phyloP scores from a whole-genome alignment of 2,888 invertebrate genomes.

The Amphimallon solstitiale region DNA sequence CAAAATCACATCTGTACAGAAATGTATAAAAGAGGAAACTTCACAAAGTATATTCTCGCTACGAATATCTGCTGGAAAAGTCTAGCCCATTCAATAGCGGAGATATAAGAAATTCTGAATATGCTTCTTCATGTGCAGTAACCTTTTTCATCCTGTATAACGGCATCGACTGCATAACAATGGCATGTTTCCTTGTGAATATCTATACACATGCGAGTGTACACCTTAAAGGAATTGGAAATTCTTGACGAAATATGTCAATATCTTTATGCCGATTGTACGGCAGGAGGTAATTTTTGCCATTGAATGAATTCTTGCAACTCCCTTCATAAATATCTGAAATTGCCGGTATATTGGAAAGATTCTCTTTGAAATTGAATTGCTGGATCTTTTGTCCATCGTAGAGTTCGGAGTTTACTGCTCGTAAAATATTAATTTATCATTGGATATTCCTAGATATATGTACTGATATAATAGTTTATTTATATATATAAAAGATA shows the following conservation, averaged over 20 bases:
- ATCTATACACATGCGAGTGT: not conserved
- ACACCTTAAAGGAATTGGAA: constrained; percentile 26
- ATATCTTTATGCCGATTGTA: constrained; percentile 32
- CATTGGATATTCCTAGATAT: not conserved
- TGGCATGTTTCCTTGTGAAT: constrained; percentile 14
- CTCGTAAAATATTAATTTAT: not conserved
- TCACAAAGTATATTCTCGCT: not conserved
- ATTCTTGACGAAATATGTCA: constrained; percentile 33
- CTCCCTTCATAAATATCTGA: constrained; percentile 21
- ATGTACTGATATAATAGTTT: too few relatives aligned
- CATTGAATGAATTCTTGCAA: constrained; percentile 19
- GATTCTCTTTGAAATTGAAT: constrained; percentile 18
- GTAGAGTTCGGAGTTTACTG: not conserved
- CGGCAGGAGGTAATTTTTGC: constrained; percentile 14
- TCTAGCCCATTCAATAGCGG: constrained; percentile 26
- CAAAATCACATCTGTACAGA: too few relatives aligned
- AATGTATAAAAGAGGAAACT: too few relatives aligned
- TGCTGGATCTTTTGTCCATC: constrained; percentile 7
- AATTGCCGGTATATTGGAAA: constrained; percentile 13
- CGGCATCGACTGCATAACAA: constrained; percentile 29
- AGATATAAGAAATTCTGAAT: constrained; percentile 24
- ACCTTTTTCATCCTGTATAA: constrained; percentile 28
- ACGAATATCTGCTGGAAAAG: constrained; percentile 14
- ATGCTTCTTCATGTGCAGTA: constrained; percentile 30
- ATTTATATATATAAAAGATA: too few relatives aligned